phyloP scores from a whole-genome alignment of 2,113 vertebrate species.

The Toxostoma redivivum region DNA sequence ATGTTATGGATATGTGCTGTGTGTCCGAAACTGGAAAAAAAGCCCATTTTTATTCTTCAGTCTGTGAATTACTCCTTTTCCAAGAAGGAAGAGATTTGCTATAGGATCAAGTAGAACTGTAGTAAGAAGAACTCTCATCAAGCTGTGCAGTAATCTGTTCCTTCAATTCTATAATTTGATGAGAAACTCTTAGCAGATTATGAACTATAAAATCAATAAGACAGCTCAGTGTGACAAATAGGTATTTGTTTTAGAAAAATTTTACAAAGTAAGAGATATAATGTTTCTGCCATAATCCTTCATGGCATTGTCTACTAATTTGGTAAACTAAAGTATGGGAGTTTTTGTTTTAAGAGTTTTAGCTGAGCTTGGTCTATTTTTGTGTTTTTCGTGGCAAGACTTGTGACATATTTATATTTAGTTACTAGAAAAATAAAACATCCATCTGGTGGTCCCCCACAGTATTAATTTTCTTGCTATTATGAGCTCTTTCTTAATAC shows the following conservation, averaged over 20 bases:
- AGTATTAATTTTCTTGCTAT: slow-evolving; percentile 56
- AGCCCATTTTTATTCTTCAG: not conserved
- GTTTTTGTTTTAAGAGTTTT: slow-evolving; percentile 26
- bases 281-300: not conserved
- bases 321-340: not conserved
- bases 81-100: not conserved
- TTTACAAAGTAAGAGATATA: not conserved
- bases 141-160: slow-evolving; percentile 18
- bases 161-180: not conserved
- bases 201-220: not conserved
- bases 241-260: not conserved
- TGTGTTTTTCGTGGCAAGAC: not conserved
- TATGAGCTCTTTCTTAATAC: slow-evolving; percentile 60
- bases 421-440: slow-evolving; percentile 47
- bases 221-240: not conserved
- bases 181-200: slow-evolving; percentile 27
- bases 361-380: slow-evolving; percentile 44
- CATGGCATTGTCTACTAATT: not conserved
- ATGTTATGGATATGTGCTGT: not conserved
- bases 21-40: not conserved
- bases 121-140: not conserved
- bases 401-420: slow-evolving; percentile 56
- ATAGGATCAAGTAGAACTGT: not conserved
- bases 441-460: slow-evolving; percentile 49
- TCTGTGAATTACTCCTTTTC: not conserved